These are phyloP conservation scores for Pseudococcus viburni DNA, from an alignment of 2,888 invertebrate species.

Conservation along the genomic window DNA sequence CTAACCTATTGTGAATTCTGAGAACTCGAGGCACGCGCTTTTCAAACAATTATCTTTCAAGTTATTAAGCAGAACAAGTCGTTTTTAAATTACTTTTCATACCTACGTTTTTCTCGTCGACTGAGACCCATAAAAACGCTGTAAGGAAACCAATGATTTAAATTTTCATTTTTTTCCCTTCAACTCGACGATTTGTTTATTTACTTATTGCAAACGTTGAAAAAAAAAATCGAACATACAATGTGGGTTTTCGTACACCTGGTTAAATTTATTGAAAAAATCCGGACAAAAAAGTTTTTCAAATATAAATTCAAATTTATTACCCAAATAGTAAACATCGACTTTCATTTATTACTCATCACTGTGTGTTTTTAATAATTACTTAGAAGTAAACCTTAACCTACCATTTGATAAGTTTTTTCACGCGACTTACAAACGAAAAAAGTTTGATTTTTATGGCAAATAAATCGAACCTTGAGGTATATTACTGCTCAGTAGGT, in stretches of 20 bases:
- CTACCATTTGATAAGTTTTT: constrained; percentile 40
- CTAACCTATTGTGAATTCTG: not conserved
- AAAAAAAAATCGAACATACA: no score
- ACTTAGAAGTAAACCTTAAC: constrained; percentile 21
- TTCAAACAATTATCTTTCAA: not conserved
- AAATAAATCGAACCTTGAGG: constrained; percentile 53
- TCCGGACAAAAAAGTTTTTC: no score
- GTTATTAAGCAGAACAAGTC: not conserved
- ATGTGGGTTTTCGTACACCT: no score
- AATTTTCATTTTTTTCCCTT: not conserved
- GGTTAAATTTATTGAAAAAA: no score
- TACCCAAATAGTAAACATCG: no score
- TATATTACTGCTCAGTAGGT: constrained; percentile 53
- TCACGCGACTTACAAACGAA: constrained; percentile 45
- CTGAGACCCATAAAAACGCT: not conserved
- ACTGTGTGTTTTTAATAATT: not conserved
- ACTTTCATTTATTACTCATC: constrained; percentile 41
- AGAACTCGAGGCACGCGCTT: not conserved
- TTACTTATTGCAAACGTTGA: no score
- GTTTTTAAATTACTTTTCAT: not conserved
- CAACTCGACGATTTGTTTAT: not conserved
- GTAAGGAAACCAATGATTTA: not conserved
- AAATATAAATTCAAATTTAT: no score
- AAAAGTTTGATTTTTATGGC: constrained; percentile 53
- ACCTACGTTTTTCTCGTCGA: not conserved